Percentiles rank a stretch among this genome's conserved stretches.
These are phyloP conservation scores for Nycticorax nycticorax DNA, from an alignment of 2,113 vertebrate genomes.

Conservation along the genomic window DNA sequence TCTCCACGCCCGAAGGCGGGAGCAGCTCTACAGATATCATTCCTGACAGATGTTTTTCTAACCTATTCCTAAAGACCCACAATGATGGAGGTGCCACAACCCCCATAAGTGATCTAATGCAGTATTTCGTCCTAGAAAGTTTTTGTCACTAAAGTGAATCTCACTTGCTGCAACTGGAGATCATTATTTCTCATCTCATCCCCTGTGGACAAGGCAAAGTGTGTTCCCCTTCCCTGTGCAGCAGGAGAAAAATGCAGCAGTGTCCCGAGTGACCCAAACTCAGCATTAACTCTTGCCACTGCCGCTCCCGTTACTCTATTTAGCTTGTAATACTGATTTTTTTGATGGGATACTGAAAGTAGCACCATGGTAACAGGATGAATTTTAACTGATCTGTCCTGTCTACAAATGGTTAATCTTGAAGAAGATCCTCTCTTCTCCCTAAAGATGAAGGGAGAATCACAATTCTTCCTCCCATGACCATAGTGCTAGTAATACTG, in stretches of 20 bases:
- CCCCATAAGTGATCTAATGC: background rate
- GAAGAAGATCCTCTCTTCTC: background rate
- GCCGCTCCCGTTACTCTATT: accelerated
- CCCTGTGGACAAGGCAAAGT: background rate
- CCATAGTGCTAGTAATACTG: background rate
- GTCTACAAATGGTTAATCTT: background rate
- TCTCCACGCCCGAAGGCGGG: background rate
- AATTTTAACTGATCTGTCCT: background rate
- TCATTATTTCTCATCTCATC: background rate
- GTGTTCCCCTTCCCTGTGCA: background rate
- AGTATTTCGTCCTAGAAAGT: background rate
- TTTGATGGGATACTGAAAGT: background rate
- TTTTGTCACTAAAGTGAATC: background rate
- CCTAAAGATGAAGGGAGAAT: background rate
- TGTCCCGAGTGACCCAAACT: background rate
- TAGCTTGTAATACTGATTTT: background rate
- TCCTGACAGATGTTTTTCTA: constrained; percentile 23
- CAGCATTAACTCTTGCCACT: accelerated
- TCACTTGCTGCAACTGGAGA: background rate
- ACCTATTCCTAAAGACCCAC: background rate
- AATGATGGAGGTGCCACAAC: background rate
- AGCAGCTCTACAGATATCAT: background rate
- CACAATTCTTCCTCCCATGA: background rate
- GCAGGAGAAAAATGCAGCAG: background rate
- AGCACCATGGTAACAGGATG: background rate